Evolutionary conservation across 2,888 invertebrate species (phyloP).

Genomic region (Chalcis sispes): DNA sequence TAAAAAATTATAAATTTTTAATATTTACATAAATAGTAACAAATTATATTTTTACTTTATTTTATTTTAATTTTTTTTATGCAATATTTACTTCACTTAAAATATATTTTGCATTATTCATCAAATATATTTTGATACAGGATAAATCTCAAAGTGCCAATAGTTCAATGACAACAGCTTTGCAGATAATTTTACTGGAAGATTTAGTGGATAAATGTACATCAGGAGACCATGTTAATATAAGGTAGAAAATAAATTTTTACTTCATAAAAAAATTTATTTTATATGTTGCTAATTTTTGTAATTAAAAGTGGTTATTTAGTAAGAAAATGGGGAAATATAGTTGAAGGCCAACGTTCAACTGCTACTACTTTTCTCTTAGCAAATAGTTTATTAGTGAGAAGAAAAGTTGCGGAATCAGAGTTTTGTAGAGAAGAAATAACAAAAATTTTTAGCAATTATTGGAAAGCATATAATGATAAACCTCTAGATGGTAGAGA

Average conservation of each 20-base stretch:
- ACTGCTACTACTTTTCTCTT: slow-evolving; percentile 78
- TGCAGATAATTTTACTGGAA: slow-evolving; percentile 77
- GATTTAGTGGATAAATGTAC: slow-evolving; percentile 92
- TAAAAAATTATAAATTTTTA: background rate
- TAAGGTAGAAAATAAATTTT: slow-evolving; percentile 79
- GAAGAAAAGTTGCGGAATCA: slow-evolving; percentile 68
- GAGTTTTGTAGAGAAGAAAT: slow-evolving; percentile 77
- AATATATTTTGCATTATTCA: slow-evolving; percentile 16
- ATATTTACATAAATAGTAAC: too few species aligned
- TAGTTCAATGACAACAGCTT: slow-evolving; percentile 63
- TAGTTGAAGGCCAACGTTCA: slow-evolving; percentile 79
- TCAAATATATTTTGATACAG: slow-evolving; percentile 75
- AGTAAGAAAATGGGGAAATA: slow-evolving; percentile 84
- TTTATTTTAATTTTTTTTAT: background rate
- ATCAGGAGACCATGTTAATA: slow-evolving; percentile 91
- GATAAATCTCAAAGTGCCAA: slow-evolving; percentile 84
- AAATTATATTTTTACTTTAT: background rate
- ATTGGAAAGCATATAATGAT: slow-evolving; percentile 82
- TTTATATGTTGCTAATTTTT: background rate
- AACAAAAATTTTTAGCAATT: slow-evolving; percentile 83
- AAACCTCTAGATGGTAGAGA: slow-evolving; percentile 86
- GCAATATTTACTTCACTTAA: background rate
- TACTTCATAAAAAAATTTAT: background rate
- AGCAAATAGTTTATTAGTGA: slow-evolving; percentile 70
- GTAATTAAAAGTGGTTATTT: slow-evolving; percentile 82